These are phyloP conservation scores for Cassiopea andromeda DNA, from an alignment of 30 jellyfish, hydroid and myxozoan genomes.

Conservation along the genomic window DNA sequence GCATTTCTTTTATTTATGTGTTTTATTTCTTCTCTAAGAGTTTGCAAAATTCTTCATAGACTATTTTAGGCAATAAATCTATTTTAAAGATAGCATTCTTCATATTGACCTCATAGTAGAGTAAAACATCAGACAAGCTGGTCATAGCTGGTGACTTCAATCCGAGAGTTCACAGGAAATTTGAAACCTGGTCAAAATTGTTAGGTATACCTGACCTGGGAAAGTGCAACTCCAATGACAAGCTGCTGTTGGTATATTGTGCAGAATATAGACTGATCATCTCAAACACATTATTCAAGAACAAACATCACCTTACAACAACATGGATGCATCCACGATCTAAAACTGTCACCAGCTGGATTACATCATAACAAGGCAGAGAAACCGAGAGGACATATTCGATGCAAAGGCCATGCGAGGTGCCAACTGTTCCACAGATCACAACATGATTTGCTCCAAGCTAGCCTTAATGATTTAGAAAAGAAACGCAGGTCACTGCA, in stretches of 20 bases:
- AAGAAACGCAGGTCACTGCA: not conserved
- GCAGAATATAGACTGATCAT: not conserved
- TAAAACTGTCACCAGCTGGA: not conserved
- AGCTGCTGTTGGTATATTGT: not conserved
- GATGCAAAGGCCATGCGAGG: not conserved
- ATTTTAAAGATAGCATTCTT: no score
- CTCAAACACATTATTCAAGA: conserved; percentile 12
- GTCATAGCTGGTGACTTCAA: not conserved
- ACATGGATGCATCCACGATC: not conserved
- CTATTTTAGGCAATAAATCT: no score
- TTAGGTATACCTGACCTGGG: not conserved
- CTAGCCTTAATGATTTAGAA: not conserved
- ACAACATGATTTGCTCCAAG: not conserved
- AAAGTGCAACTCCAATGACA: not conserved
- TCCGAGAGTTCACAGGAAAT: not conserved
- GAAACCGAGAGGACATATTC: not conserved
- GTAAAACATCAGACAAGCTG: not conserved
- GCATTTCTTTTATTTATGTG: no score
- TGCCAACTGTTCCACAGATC: not conserved
- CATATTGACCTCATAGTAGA: no score
- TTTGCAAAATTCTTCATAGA: no score
- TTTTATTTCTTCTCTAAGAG: no score
- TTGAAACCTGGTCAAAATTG: not conserved
- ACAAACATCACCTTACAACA: not conserved
- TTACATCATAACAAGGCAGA: not conserved